phyloP scores from a whole-genome alignment of 2,113 vertebrate species.

The Indri indri region DNA sequence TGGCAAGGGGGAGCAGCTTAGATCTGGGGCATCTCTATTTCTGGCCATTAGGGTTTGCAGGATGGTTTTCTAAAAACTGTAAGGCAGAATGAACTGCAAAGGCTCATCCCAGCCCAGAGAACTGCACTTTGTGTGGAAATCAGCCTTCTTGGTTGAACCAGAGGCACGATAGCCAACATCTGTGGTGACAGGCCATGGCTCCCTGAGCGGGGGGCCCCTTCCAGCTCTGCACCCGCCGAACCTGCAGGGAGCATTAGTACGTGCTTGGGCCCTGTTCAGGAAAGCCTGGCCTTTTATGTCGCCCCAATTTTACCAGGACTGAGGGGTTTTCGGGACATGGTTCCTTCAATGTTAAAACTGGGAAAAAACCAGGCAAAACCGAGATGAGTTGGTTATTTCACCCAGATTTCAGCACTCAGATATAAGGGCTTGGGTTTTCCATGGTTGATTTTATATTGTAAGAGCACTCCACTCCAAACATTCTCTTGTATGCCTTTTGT shows the following conservation, averaged over 20 bases:
- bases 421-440: background rate
- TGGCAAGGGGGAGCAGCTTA: background rate
- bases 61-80: background rate
- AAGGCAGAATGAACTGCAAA: background rate
- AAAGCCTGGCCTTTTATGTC: background rate
- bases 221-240: accelerated
- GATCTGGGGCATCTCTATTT: background rate
- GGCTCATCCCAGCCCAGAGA: background rate
- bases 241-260: accelerated
- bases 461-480: too few species aligned
- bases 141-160: accelerated
- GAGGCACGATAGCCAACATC: background rate
- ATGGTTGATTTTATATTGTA: background rate
- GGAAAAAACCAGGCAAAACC: background rate
- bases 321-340: background rate
- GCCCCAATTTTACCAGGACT: background rate
- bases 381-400: too few species aligned
- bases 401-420: too few species aligned
- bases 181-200: background rate
- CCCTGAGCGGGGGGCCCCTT: background rate
- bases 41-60: background rate
- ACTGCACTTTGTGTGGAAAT: too few species aligned
- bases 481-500: accelerated
- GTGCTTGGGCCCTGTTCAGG: background rate
- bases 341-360: background rate